These are phyloP conservation scores for Nycteola revayana DNA, from an alignment of 2,888 invertebrate species.

Conservation along the genomic window DNA sequence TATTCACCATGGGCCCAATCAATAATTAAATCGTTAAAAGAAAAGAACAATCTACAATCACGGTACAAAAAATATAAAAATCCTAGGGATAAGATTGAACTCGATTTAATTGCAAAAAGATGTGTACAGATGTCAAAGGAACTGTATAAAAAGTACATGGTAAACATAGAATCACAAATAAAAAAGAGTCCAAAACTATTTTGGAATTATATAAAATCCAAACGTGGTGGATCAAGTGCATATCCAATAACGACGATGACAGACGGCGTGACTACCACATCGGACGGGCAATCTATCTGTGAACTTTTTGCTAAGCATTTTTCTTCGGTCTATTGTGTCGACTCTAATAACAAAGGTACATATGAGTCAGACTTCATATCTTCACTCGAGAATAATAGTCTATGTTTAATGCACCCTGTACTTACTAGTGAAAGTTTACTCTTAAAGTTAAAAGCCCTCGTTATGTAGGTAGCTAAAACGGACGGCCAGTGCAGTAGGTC, in stretches of 20 bases:
- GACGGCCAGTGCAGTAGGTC: too few species aligned
- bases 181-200: conserved; percentile 2
- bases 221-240: conserved; percentile 2
- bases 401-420: not conserved
- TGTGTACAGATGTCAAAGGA: not conserved
- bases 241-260: conserved; percentile 3
- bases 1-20: conserved; percentile 1
- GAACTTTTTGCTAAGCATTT: conserved; percentile 1
- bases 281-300: conserved; percentile 1
- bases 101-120: not conserved
- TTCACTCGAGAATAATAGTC: not conserved
- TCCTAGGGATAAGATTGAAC: conserved; percentile 1
- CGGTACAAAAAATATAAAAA: conserved; percentile 5
- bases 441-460: too few species aligned
- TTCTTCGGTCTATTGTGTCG: conserved; percentile 1
- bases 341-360: not conserved
- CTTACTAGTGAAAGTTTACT: not conserved
- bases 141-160: not conserved
- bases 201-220: conserved; percentile 1
- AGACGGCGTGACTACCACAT: conserved; percentile 2
- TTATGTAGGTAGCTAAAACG: too few species aligned
- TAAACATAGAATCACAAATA: not conserved
- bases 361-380: not conserved
- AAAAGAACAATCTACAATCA: conserved; percentile 2
- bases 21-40: conserved; percentile 1